Conservation (phyloP, 2,888 invertebrate species). For the Chrysolina haemoptera region DNA sequence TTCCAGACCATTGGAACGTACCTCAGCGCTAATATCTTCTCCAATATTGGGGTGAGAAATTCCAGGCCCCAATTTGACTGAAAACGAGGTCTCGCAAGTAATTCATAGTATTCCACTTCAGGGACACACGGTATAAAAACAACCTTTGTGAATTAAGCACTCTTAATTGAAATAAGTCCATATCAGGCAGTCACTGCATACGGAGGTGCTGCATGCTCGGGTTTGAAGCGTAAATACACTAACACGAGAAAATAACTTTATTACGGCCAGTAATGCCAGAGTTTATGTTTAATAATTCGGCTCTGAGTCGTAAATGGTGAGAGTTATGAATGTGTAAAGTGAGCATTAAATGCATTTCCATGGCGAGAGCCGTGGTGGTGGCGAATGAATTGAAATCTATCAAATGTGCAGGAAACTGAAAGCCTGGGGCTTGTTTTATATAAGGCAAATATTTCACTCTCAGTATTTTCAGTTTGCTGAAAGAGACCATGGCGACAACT, state of each 20-base stretch:
- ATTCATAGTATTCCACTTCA: too few relatives aligned
- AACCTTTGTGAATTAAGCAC: neutral
- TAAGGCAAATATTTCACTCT: too few relatives aligned
- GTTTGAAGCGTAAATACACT: constrained; percentile 3
- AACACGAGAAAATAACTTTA: constrained; percentile 12
- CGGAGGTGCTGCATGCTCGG: neutral
- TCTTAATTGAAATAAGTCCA: neutral
- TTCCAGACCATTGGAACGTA: too few relatives aligned
- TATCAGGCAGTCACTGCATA: neutral
- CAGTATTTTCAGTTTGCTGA: too few relatives aligned
- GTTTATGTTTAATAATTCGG: constrained; percentile 14
- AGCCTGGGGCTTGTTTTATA: neutral
- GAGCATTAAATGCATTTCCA: constrained; percentile 11
- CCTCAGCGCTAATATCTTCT: too few relatives aligned
- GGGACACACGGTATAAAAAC: too few relatives aligned
- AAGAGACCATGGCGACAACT: too few relatives aligned
- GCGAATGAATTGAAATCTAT: neutral
- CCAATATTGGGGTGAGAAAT: too few relatives aligned
- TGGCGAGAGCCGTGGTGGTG: neutral
- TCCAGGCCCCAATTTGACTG: too few relatives aligned
- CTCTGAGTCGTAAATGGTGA: neutral
- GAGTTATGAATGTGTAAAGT: constrained; percentile 9
- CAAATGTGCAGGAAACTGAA: neutral
- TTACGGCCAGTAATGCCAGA: constrained; percentile 2
- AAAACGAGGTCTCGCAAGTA: too few relatives aligned